Conservation (phyloP, 2,113 vertebrate genomes). For the Cranoglanis bouderius region DNA sequence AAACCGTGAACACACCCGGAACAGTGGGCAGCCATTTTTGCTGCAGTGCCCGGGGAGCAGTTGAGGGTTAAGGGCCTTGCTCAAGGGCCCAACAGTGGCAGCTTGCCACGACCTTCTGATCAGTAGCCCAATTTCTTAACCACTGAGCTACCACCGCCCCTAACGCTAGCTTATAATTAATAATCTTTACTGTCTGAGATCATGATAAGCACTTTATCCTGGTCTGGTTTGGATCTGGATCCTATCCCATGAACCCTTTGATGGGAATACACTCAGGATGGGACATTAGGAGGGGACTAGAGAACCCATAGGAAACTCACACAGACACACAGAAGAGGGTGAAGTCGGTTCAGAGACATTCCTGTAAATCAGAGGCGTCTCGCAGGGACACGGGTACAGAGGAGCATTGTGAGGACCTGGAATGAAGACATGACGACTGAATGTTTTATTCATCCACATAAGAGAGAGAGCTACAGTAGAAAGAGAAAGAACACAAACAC, state of each 20-base stretch:
- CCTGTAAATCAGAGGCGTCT: background rate
- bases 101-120: too few relatives aligned
- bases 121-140: too few relatives aligned
- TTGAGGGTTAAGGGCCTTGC: too few relatives aligned
- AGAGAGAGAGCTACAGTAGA: background rate
- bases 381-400: constrained; percentile 11
- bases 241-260: background rate
- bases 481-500: background rate
- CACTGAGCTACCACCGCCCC: too few relatives aligned
- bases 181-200: too few relatives aligned
- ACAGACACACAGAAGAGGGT: background rate
- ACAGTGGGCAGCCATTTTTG: too few relatives aligned
- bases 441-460: background rate
- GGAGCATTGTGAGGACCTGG: background rate
- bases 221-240: background rate
- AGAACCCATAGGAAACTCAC: background rate
- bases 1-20: too few relatives aligned
- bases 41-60: too few relatives aligned
- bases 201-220: too few relatives aligned
- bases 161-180: too few relatives aligned
- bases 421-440: background rate
- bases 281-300: background rate
- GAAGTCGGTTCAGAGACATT: background rate
- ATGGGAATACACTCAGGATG: background rate
- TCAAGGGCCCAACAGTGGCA: too few relatives aligned